Base-by-base conservation (phyloP, 1,140 invertebrate genomes). In the Temnothorax nylanderi region DNA sequence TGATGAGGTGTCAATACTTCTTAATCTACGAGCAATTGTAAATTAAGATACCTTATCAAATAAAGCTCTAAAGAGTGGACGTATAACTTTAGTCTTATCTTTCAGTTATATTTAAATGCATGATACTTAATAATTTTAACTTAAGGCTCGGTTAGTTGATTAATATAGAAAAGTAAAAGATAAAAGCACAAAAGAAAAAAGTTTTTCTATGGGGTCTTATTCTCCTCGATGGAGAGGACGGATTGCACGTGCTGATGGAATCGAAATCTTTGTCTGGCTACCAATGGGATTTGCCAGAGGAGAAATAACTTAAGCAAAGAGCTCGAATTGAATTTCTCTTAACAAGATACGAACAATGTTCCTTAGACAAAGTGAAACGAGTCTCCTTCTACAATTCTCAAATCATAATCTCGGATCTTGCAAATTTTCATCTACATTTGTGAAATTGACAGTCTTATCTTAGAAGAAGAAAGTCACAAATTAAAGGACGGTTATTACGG, bases 271-370 rank as follows among this genome's bases (percentile, higher is more conserved):
- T 75, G 69, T 37, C 26, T 18, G 10, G 18, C 7, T 37, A 60
- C n/a, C 54, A 60, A 49, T 47, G 34, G 67, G 3, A 58, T 74
- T 72, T 37, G 21, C 18, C 26, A 5, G 34, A 84, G 13, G 37
- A 74, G 69, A 84, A 58, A 74, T 84, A 84, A n/a, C 32, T 56
- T 81, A 71, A 26, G 21, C 34, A 44, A 26, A 58, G 41, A 10
- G 16, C 5, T 44, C 18, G 56, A 34, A 74, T 32, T 47, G 51
- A 82, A 18, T 49, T 47, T 60, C 41, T 41, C 10, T 62, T 44
- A 64, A 49, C 37, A 82, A 60, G 26, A 10, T 13, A 56, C 0
- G 13, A 7, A 74, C 18, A 82, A 44, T 58, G 18, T 49, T 74
- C 2, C 41, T 84, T 62, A 37, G 7, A 62, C 11, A 8, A 47